Percentiles rank a stretch among this genome's conserved stretches.
These are phyloP conservation scores for Dynastes hyllus DNA, from an alignment of 2,888 invertebrate genomes.

Conservation along the genomic window DNA sequence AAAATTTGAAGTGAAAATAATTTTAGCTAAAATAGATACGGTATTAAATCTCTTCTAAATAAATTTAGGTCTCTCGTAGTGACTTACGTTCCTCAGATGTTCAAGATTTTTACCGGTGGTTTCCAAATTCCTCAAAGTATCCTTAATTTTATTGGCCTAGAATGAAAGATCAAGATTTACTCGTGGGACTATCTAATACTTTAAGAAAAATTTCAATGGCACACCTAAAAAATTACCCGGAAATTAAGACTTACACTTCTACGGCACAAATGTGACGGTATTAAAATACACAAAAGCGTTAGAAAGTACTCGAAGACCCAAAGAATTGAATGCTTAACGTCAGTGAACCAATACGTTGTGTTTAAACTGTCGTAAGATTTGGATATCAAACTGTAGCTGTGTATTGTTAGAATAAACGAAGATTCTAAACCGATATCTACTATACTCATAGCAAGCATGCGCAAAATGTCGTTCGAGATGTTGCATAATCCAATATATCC, in stretches of 20 bases:
- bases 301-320: background rate
- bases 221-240: too few relatives aligned
- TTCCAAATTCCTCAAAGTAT: slow-evolving; percentile 10
- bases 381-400: slow-evolving; percentile 19
- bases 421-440: too few relatives aligned
- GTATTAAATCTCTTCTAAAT: background rate
- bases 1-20: slow-evolving; percentile 39
- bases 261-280: slow-evolving; percentile 23
- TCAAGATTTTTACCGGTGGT: background rate
- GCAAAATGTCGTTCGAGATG: too few relatives aligned
- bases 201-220: too few relatives aligned
- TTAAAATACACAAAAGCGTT: background rate
- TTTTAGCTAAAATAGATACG: slow-evolving; percentile 15
- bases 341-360: slow-evolving; percentile 12
- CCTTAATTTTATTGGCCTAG: background rate
- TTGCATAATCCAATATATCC: too few relatives aligned
- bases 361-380: slow-evolving; percentile 29
- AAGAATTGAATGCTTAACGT: background rate
- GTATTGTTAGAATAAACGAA: slow-evolving; percentile 1
- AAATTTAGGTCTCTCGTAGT: too few relatives aligned
- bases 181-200: too few relatives aligned
- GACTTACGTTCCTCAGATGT: slow-evolving; percentile 24
- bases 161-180: background rate
- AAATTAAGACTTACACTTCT: slow-evolving; percentile 9
- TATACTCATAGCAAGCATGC: too few relatives aligned